Conservation (phyloP, 2,797 vertebrate species). For the Bothrops alternatus region DNA sequence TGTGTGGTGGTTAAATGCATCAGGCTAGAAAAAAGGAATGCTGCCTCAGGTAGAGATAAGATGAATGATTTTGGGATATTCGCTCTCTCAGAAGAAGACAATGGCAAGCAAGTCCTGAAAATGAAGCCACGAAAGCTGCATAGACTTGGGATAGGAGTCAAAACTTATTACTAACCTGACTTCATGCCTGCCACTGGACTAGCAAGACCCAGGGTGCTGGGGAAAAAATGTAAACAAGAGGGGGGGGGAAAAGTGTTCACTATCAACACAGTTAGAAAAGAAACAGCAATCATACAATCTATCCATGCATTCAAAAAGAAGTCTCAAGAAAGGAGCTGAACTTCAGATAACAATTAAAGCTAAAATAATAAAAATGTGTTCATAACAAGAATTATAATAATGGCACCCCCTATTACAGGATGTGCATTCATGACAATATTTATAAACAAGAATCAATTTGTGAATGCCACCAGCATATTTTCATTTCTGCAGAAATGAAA, state of each 20-base stretch:
- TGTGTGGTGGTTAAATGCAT: not conserved
- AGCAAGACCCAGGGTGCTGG: slow-evolving; percentile 9
- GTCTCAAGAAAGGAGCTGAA: not conserved
- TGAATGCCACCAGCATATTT: not conserved
- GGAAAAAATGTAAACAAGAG: not conserved
- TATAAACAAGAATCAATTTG: not conserved
- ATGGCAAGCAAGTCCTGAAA: not conserved
- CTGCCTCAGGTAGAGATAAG: not conserved
- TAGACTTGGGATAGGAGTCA: not conserved
- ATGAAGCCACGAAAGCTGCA: not conserved
- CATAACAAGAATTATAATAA: not conserved
- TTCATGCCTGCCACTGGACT: slow-evolving; percentile 15
- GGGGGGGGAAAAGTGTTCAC: not conserved
- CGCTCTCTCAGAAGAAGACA: not conserved
- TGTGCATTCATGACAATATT: not conserved
- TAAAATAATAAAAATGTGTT: not conserved
- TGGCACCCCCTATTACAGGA: not conserved
- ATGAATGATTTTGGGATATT: not conserved
- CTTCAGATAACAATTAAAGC: not conserved
- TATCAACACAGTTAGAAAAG: not conserved
- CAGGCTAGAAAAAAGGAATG: not conserved
- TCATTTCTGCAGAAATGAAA: not conserved
- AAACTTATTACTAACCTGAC: slow-evolving; percentile 20
- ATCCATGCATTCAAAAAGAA: not conserved
- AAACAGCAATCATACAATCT: not conserved